These are phyloP conservation scores for Harlomillsia oculata DNA, from an alignment of 1,140 invertebrate species.

Conservation along the genomic window DNA sequence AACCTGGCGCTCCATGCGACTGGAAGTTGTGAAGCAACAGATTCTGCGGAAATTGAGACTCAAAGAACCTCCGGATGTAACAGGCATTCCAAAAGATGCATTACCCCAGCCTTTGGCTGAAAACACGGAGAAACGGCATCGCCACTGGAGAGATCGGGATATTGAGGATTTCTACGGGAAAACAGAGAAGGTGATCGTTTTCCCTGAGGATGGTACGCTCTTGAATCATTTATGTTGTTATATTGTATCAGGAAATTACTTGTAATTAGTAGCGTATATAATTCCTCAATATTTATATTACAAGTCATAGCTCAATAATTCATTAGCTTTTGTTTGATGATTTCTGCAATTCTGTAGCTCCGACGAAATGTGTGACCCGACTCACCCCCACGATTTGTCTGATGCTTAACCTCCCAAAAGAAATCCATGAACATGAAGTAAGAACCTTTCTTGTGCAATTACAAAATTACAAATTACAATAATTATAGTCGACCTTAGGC, in stretches of 20 bases:
- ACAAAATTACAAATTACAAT: too few species aligned
- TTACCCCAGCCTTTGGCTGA: slow-evolving; percentile 47
- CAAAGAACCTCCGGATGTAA: slow-evolving; percentile 57
- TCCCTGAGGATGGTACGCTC: slow-evolving; percentile 58
- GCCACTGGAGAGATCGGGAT: slow-evolving; percentile 35
- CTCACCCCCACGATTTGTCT: slow-evolving; percentile 55
- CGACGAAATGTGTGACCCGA: background rate
- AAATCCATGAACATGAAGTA: slow-evolving; percentile 59
- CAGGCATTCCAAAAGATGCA: slow-evolving; percentile 37
- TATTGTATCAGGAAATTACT: background rate
- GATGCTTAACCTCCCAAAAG: slow-evolving; percentile 55
- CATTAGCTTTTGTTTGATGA: background rate
- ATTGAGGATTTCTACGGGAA: slow-evolving; percentile 64
- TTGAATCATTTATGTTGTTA: background rate
- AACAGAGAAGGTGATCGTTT: slow-evolving; percentile 66
- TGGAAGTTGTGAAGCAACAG: slow-evolving; percentile 67
- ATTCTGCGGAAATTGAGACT: slow-evolving; percentile 65
- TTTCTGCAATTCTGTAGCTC: slow-evolving; percentile 5
- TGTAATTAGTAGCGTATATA: background rate
- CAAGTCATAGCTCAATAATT: background rate
- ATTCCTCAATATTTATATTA: background rate
- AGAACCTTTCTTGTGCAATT: slow-evolving; percentile 41
- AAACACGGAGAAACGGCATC: slow-evolving; percentile 41
- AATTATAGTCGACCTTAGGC: background rate
- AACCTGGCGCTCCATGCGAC: slow-evolving; percentile 10